Conservation (phyloP, 2,113 vertebrate genomes). For the Eclectus roratus region DNA sequence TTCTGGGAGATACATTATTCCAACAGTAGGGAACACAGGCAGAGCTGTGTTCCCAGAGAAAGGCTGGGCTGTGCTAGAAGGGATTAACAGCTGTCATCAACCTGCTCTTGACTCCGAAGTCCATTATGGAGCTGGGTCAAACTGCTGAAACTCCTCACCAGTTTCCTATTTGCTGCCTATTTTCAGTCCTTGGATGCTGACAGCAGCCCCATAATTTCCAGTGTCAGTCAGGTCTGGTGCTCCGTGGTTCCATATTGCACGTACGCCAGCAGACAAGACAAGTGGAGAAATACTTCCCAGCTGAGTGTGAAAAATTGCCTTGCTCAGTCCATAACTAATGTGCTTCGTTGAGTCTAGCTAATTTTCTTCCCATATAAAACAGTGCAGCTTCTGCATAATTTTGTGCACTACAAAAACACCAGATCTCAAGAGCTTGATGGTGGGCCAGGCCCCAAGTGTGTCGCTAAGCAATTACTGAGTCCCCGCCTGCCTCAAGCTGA, state of each 20-base stretch:
- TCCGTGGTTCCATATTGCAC: background rate
- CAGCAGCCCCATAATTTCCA: conserved; percentile 10
- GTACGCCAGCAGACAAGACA: background rate
- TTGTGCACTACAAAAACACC: background rate
- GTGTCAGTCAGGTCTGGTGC: background rate
- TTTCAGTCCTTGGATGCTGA: conserved; percentile 26
- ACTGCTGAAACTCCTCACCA: conserved; percentile 2
- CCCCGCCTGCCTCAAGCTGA: background rate
- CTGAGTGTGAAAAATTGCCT: conserved; percentile 40
- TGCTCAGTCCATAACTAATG: background rate
- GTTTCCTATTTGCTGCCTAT: conserved; percentile 34
- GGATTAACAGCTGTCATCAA: conserved; percentile 33
- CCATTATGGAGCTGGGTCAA: background rate
- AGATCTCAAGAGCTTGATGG: conserved; percentile 10
- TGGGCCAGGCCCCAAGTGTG: conserved; percentile 49
- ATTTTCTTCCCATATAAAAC: conserved; percentile 40
- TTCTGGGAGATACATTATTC: background rate
- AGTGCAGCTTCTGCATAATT: conserved; percentile 46
- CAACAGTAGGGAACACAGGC: background rate
- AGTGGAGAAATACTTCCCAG: conserved; percentile 50
- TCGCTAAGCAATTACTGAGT: background rate
- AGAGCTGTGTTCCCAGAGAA: background rate
- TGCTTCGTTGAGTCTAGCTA: background rate
- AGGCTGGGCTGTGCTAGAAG: background rate
- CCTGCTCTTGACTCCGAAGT: conserved; percentile 20